Base-by-base conservation (phyloP, 1,140 invertebrate species). In the Metopolophium dirhodum region DNA sequence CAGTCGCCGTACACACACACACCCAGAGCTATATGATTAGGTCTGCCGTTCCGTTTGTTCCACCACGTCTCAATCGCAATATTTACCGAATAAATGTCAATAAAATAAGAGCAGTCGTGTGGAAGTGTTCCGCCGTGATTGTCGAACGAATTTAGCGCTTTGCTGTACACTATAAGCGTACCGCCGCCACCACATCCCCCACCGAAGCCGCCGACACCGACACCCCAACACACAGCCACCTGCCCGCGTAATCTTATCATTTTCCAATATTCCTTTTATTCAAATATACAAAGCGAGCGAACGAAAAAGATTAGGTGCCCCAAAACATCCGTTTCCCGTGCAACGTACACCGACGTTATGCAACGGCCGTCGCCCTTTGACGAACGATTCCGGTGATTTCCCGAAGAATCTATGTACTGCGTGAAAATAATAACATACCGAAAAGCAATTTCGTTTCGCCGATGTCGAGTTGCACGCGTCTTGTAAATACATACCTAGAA, bases 71-170 rank as follows among this genome's bases (percentile, higher is more conserved):
- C 89, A 61, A 61, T 90, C 37, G 89, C 57, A 41, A 90, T 90
- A 90, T 90, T 90, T 61, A 90, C 89, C 89, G 57, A 90, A 90
- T 90, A 61, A 57, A 90, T 90, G 35, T 61, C 89, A 90, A 90
- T 90, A 90, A 90, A 90, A 90, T 90, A 90, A 90, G 54, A 57
- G 49, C 89, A 90, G 35, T 26, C 89, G 89, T 41, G 89, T 61
- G 89, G 51, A 90, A 61, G 37, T 90, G 54, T 90, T 90, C 54
- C 14, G 89, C 61, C 54, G 89, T 90, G 89, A 90, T 90, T 90
- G 89, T 61, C 57, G 51, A 41, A 41, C 57, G 35, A 90, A 90
- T 61, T 90, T 90, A 90, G 51, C 89, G 89, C 49, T 90, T 61
- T 90, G n/a, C 49, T 57, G n/a, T n/a, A 90, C 51, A 61, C 51